Percentiles rank a stretch among this genome's conserved stretches.
phyloP scores from a whole-genome alignment of 37 sponge, comb jelly and placozoan species.

The Theonella swinhoei region DNA sequence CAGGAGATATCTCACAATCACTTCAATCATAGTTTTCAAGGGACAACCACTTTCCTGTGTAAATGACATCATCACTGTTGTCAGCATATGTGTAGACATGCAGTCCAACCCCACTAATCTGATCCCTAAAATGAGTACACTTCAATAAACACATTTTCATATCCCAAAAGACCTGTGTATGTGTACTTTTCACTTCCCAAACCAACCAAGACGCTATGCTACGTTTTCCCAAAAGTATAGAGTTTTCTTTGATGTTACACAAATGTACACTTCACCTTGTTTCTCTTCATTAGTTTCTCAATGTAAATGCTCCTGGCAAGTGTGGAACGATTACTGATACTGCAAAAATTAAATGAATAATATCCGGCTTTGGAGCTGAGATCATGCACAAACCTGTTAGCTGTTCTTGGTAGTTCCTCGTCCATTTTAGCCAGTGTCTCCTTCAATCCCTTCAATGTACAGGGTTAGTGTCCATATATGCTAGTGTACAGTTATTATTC shows the following conservation, averaged over 20 bases:
- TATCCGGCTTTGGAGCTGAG: background rate
- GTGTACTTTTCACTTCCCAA: too few relatives aligned
- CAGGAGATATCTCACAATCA: constrained; percentile 50
- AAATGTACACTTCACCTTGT: too few relatives aligned
- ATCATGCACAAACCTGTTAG: constrained; percentile 31
- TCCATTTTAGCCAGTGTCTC: constrained; percentile 55
- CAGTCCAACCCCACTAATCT: too few relatives aligned
- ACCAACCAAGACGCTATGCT: too few relatives aligned
- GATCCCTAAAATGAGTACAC: too few relatives aligned
- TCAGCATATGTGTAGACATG: too few relatives aligned
- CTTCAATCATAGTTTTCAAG: constrained; percentile 75
- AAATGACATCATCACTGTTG: background rate
- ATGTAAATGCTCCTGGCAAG: constrained; percentile 66
- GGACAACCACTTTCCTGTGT: constrained; percentile 12
- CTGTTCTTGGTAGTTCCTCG: constrained; percentile 50
- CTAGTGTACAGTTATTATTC: background rate
- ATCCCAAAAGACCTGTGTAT: too few relatives aligned
- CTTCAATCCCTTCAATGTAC: constrained; percentile 67
- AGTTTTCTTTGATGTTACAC: too few relatives aligned
- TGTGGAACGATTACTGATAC: constrained; percentile 62
- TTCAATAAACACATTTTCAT: too few relatives aligned
- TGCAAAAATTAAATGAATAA: constrained; percentile 7
- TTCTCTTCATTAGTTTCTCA: constrained; percentile 67
- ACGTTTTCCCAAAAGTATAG: too few relatives aligned
- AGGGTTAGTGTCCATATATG: too few relatives aligned